phyloP scores from a whole-genome alignment of 2,888 invertebrate genomes.

The Diaperis boleti region DNA sequence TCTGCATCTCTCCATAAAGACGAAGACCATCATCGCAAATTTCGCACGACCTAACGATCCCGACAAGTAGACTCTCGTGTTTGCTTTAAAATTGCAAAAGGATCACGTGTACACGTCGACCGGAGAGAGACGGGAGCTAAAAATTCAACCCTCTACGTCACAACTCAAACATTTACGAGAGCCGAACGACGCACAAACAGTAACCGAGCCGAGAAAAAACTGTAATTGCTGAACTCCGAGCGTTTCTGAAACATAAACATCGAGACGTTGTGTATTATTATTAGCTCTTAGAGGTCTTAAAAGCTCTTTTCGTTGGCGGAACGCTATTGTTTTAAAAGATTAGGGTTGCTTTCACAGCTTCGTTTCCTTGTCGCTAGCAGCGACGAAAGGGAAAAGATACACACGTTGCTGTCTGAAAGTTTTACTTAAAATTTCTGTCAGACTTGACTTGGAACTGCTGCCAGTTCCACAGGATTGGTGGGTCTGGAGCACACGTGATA shows the following conservation, averaged over 20 bases:
- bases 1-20: too few species aligned
- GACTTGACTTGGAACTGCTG: too few species aligned
- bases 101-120: constrained; percentile 11
- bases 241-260: constrained; percentile 31
- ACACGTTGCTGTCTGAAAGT: constrained; percentile 36
- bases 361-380: constrained; percentile 25
- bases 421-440: too few species aligned
- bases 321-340: constrained; percentile 39
- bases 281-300: constrained; percentile 36
- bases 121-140: constrained; percentile 14
- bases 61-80: constrained; percentile 6
- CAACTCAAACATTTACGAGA: constrained; percentile 26
- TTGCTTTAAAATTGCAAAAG: constrained; percentile 28
- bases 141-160: constrained; percentile 24
- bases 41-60: constrained; percentile 16
- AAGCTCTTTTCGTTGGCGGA: constrained; percentile 22
- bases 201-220: constrained; percentile 31
- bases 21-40: constrained; percentile 39
- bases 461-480: too few species aligned
- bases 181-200: constrained; percentile 28
- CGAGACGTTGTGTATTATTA: constrained; percentile 40
- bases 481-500: too few species aligned
- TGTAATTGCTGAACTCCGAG: constrained; percentile 32
- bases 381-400: too few species aligned
- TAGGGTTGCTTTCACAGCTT: constrained; percentile 36